These are phyloP conservation scores for Ifrita kowaldi DNA, from an alignment of 2,113 vertebrate genomes.

Conservation along the genomic window DNA sequence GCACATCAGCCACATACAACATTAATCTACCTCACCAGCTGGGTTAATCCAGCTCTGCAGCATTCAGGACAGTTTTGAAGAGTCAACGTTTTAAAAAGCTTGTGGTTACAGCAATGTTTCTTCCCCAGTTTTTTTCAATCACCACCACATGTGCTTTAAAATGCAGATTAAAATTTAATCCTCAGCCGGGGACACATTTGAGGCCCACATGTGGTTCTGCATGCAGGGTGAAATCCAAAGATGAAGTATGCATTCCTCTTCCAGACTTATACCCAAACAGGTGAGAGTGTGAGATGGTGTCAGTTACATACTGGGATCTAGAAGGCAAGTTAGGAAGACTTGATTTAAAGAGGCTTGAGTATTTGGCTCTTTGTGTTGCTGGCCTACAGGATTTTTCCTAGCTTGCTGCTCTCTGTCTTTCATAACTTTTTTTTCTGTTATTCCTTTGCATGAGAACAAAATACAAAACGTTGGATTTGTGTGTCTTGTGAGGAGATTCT, in stretches of 20 bases:
- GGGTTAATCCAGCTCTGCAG: background rate
- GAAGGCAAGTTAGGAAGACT: background rate
- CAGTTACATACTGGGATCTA: background rate
- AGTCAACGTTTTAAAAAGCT: background rate
- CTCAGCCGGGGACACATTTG: background rate
- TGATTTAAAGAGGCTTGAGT: background rate
- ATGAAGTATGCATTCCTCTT: background rate
- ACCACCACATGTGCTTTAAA: background rate
- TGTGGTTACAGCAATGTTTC: background rate
- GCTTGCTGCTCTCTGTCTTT: background rate
- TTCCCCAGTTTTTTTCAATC: background rate
- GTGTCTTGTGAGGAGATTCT: background rate
- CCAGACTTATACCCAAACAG: background rate
- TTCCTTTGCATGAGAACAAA: background rate
- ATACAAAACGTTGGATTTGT: background rate
- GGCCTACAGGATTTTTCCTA: background rate
- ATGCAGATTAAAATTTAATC: slow-evolving; percentile 1
- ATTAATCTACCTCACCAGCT: background rate
- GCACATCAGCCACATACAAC: background rate
- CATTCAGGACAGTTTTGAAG: background rate
- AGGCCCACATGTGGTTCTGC: background rate
- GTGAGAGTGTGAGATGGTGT: background rate
- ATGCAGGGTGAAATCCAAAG: background rate
- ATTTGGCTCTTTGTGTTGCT: background rate
- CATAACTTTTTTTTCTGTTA: background rate